These are phyloP conservation scores for Trichonephila inaurata DNA, from an alignment of 1,140 invertebrate genomes.

Conservation along the genomic window DNA sequence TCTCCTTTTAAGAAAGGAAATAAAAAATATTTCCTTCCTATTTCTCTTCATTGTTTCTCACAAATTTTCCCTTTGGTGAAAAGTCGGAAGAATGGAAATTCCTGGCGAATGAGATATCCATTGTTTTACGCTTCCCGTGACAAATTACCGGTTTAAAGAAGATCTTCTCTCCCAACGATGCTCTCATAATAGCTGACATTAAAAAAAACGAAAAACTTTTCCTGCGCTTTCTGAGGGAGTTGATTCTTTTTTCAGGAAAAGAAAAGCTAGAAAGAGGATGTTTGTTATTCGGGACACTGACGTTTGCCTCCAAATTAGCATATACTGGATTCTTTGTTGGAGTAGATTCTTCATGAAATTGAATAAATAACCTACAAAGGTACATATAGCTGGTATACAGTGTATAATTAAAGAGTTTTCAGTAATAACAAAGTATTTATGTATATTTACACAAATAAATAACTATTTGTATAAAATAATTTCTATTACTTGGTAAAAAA, in stretches of 20 bases:
- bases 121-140: slow-evolving; percentile 16
- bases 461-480: too few species aligned
- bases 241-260: neutral
- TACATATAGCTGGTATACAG: too few species aligned
- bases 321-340: neutral
- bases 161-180: neutral
- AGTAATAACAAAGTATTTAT: too few species aligned
- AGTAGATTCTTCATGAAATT: neutral
- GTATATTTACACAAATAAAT: too few species aligned
- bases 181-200: neutral
- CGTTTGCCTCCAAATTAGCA: neutral
- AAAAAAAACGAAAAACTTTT: neutral
- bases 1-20: neutral
- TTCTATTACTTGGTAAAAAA: too few species aligned
- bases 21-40: neutral
- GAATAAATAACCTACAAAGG: too few species aligned
- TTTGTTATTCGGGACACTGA: neutral
- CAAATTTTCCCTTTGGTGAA: neutral
- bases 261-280: neutral
- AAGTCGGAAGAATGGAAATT: neutral
- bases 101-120: slow-evolving; percentile 3
- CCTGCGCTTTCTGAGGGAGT: neutral
- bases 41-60: neutral
- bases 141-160: slow-evolving; percentile 4
- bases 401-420: too few species aligned